phyloP scores from a whole-genome alignment of 1,140 invertebrate species.

The Oreohelix idahoensis region DNA sequence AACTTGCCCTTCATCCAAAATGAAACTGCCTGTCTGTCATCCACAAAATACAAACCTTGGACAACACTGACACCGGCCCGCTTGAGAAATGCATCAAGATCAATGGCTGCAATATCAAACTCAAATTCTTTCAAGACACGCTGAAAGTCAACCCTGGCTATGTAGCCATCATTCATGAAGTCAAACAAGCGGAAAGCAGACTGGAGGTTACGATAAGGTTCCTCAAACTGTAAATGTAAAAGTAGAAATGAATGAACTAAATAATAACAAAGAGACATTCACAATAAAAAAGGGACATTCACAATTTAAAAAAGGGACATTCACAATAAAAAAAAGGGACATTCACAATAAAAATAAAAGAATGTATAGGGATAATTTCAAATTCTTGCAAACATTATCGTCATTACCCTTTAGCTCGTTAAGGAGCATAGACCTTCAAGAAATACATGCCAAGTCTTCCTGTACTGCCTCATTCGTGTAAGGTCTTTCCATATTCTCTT shows the following conservation, averaged over 20 bases:
- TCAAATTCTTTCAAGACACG: slow-evolving; percentile 67
- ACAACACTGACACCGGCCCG: slow-evolving; percentile 9
- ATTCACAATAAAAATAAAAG: not conserved
- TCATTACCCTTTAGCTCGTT: no score
- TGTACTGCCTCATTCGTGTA: no score
- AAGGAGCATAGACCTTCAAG: no score
- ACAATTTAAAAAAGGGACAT: not conserved
- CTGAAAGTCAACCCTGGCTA: slow-evolving; percentile 63
- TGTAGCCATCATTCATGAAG: slow-evolving; percentile 58
- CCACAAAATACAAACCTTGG: slow-evolving; percentile 17
- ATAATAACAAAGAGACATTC: no score
- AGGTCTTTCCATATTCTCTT: no score
- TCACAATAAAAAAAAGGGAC: not conserved
- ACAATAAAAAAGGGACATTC: slow-evolving; percentile 42
- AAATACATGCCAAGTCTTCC: no score
- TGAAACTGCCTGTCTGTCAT: no score
- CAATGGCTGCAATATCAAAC: slow-evolving; percentile 56
- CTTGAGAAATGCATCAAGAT: slow-evolving; percentile 55
- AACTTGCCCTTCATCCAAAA: no score
- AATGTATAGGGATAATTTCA: no score
- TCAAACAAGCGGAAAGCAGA: slow-evolving; percentile 66
- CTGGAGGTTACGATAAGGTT: slow-evolving; percentile 59
- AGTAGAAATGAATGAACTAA: no score
- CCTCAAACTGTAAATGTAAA: slow-evolving; percentile 60
- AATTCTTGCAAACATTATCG: no score